These are phyloP conservation scores for Cryptotis parvus DNA, from an alignment of 2,113 vertebrate genomes.

Conservation along the genomic window DNA sequence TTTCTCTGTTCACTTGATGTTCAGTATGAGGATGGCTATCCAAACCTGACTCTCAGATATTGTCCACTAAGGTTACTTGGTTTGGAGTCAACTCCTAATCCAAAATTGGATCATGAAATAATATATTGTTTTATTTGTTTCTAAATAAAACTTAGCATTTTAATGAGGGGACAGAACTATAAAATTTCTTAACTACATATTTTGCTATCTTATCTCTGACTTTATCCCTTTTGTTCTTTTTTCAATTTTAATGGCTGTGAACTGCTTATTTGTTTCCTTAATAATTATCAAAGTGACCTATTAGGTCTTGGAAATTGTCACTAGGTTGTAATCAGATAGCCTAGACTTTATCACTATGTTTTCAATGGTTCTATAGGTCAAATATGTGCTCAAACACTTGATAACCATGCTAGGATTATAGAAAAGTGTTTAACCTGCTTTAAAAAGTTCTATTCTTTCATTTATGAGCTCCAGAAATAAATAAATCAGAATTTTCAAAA, in stretches of 20 bases:
- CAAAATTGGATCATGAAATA: background rate
- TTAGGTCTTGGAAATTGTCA: background rate
- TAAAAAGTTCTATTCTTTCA: conserved; percentile 52
- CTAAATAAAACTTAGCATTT: background rate
- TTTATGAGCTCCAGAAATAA: background rate
- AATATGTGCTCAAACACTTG: background rate
- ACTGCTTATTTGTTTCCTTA: background rate
- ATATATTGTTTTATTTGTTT: background rate
- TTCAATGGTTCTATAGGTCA: background rate
- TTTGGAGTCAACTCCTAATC: background rate
- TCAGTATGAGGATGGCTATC: background rate
- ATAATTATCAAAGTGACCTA: background rate
- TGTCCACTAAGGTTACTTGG: background rate
- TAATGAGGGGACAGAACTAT: background rate
- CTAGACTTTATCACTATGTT: background rate
- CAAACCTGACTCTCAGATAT: background rate
- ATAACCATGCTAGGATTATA: background rate
- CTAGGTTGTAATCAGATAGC: background rate
- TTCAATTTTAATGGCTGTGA: background rate
- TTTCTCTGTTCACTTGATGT: background rate
- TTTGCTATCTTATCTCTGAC: background rate
- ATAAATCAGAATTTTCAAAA: background rate
- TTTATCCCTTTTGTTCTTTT: background rate
- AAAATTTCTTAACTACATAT: background rate
- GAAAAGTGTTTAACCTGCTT: conserved; percentile 4